Evolutionary conservation across 2,113 vertebrate genomes (phyloP).

Genomic region (Chlorodrepanis virens): DNA sequence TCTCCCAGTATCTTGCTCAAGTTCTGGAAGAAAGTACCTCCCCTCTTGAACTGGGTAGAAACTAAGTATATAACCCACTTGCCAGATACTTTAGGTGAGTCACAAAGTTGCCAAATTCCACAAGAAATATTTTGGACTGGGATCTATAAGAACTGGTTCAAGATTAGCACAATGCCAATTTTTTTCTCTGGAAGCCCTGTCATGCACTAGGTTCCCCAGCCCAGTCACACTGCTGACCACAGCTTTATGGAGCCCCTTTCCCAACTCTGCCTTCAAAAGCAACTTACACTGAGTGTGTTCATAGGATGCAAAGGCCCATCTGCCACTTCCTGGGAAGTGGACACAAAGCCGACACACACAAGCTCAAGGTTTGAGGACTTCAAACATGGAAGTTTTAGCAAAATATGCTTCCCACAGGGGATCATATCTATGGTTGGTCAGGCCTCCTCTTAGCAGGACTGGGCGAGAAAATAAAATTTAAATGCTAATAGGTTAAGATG

Average conservation of each 20-base stretch:
- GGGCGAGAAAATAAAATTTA: background rate
- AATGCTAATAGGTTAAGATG: background rate
- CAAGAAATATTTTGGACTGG: background rate
- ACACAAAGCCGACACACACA: background rate
- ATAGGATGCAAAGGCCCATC: background rate
- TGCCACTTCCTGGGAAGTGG: rapidly evolving
- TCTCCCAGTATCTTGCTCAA: background rate
- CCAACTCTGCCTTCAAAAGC: background rate
- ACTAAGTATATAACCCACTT: background rate
- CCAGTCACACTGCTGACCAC: background rate
- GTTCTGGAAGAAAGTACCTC: background rate
- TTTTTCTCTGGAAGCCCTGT: background rate
- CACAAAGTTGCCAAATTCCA: background rate
- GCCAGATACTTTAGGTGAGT: background rate
- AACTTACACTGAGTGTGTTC: rapidly evolving
- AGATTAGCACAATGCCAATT: background rate
- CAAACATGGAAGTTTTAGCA: no score
- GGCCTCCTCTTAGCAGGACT: background rate
- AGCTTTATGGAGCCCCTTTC: background rate
- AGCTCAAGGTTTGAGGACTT: background rate
- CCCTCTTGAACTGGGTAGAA: background rate
- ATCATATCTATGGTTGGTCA: rapidly evolving
- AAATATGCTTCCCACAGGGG: background rate
- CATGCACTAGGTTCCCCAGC: rapidly evolving
- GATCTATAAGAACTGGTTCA: background rate